phyloP scores from a whole-genome alignment of 35 echinoderm and acorn worm genomes.

The Lytechinus pictus region DNA sequence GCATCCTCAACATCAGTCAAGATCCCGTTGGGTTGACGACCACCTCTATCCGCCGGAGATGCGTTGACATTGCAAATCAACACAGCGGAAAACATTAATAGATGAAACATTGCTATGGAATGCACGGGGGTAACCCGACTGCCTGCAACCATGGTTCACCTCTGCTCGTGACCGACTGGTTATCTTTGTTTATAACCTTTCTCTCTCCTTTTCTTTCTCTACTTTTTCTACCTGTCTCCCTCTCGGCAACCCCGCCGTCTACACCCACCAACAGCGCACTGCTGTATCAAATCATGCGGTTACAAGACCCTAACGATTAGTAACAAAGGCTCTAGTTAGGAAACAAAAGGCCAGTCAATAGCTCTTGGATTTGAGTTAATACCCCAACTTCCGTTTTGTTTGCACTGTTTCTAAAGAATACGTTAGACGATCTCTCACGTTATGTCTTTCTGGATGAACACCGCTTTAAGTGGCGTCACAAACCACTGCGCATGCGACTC shows the following conservation, averaged over 20 bases:
- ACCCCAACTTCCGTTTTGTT: not conserved
- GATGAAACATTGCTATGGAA: not conserved
- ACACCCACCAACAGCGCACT: not conserved
- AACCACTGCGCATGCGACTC: not conserved
- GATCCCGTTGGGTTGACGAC: not conserved
- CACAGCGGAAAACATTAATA: slow-evolving; percentile 4
- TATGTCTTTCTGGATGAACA: not conserved
- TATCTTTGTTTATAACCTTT: not conserved
- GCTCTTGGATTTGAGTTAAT: slow-evolving; percentile 11
- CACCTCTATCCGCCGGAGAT: not conserved
- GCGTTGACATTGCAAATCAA: not conserved
- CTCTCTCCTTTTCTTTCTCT: not conserved
- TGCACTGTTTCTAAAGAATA: not conserved
- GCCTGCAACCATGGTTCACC: not conserved
- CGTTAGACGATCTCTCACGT: not conserved
- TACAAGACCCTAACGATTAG: not conserved
- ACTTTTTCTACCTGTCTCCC: not conserved
- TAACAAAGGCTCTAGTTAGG: slow-evolving; percentile 21
- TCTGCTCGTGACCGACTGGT: not conserved
- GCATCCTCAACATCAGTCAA: not conserved
- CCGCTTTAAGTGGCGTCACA: not conserved
- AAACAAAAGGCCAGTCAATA: slow-evolving; percentile 16
- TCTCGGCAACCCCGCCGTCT: not conserved
- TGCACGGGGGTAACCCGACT: not conserved
- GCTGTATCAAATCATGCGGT: slow-evolving; percentile 29